Evolutionary conservation across 2,888 invertebrate genomes (phyloP).

Genomic region (Oscheius myriophilus): DNA sequence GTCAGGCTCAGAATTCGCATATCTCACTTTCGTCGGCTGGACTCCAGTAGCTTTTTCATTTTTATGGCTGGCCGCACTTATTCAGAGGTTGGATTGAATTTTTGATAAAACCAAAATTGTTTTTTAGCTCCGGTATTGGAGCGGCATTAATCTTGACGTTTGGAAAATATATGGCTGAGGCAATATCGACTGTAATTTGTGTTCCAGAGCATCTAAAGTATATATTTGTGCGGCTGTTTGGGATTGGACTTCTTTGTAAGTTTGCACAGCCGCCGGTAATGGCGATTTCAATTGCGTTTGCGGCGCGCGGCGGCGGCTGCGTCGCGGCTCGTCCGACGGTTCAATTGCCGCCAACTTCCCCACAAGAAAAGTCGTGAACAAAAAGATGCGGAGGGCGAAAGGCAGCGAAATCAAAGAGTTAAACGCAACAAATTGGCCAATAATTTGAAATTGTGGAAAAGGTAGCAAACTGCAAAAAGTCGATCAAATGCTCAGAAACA

Average conservation of each 20-base stretch:
- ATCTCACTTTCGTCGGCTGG: constrained; percentile 51
- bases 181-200: constrained; percentile 38
- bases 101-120: background rate
- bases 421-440: too few relatives aligned
- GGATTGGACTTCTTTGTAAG: constrained; percentile 44
- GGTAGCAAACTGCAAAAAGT: too few relatives aligned
- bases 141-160: constrained; percentile 41
- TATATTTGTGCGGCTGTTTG: constrained; percentile 31
- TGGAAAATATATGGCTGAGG: constrained; percentile 44
- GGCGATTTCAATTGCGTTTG: background rate
- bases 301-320: too few relatives aligned
- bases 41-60: constrained; percentile 50
- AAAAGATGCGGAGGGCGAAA: too few relatives aligned
- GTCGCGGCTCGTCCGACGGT: too few relatives aligned
- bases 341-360: too few relatives aligned
- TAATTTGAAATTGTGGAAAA: too few relatives aligned
- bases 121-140: constrained; percentile 37
- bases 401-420: too few relatives aligned
- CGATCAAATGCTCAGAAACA: too few relatives aligned
- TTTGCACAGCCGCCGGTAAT: background rate
- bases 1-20: constrained; percentile 48
- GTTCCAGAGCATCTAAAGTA: constrained; percentile 24
- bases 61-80: constrained; percentile 42
- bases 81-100: constrained; percentile 31
- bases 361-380: too few relatives aligned